Base-by-base conservation (phyloP, 1,140 invertebrate genomes). In the Saccostrea echinata region DNA sequence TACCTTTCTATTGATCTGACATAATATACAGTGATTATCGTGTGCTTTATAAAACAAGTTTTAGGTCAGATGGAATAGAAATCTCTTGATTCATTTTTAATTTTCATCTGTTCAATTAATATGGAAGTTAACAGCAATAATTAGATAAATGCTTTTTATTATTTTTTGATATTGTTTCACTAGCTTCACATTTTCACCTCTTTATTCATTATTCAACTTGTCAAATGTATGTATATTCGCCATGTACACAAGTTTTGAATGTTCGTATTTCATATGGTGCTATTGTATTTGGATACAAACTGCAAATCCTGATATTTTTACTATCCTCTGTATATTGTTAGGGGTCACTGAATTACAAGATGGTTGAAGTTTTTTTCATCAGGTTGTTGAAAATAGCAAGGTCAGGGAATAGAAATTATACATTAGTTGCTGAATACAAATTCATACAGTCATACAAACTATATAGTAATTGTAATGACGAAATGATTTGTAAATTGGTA, bases 181-280 rank as follows among this genome's bases (percentile, higher is more conserved):
- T 61, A 21, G 55, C n/a, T 61, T 61, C 55, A n/a, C 55, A 21
- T 61, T 61, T 21, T 61, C 55, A 61, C 43, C 43, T 43, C 35
- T 21, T 61, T 61, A 13, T 61, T n/a, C 55, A 61, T 61, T 21
- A n/a, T 61, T 21, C 55, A 61, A 61, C 55, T 61, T 61, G 18
- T 61, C 55, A 61, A 61, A 61, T 61, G 55, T 18, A 61, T 61
- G 55, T 21, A 61, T 61, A 16, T 61, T 61, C 6, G 55, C 55
- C 55, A 21, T 61, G 55, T 18, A 61, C 18, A 21, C 55, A 21
- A 35, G 68, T 76, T 76, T 24, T 76, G 30, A 18, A 76, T 76
- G 68, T 76, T 76, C 27, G 16, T 76, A 33, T 76, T 76, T 76
- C 68, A 76, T 76, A 76, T 76, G 68, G 68, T 76, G 68, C 68